Percentiles rank a stretch among this genome's conserved stretches.
These are phyloP conservation scores for Lithophane socia DNA, from an alignment of 2,888 invertebrate genomes.

Conservation along the genomic window DNA sequence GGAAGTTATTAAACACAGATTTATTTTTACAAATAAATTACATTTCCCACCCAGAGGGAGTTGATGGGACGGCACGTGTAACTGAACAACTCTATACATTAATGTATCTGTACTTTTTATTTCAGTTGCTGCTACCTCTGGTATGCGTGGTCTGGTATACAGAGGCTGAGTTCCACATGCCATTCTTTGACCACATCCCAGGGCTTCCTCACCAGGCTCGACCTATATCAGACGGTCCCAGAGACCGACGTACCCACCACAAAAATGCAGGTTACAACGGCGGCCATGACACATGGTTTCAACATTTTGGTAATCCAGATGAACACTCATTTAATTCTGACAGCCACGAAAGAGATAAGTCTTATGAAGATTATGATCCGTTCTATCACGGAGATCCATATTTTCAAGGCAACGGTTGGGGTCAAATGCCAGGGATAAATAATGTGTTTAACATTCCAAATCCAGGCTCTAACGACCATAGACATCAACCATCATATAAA, in stretches of 20 bases:
- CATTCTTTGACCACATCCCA: conserved; percentile 28
- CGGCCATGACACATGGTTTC: conserved; percentile 28
- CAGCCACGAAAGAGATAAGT: conserved; percentile 15
- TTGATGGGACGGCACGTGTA: conserved; percentile 11
- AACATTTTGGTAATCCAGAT: conserved; percentile 32
- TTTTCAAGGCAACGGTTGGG: conserved; percentile 5
- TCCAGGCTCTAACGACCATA: not conserved
- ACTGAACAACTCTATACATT: not conserved
- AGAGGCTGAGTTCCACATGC: conserved; percentile 19
- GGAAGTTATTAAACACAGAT: not conserved
- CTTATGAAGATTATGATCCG: conserved; percentile 20
- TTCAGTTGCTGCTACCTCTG: conserved; percentile 58
- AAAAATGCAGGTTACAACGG: not conserved
- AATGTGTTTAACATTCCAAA: conserved; percentile 38
- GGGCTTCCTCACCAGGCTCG: not conserved
- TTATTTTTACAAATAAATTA: conserved; percentile 23
- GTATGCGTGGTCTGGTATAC: conserved; percentile 17
- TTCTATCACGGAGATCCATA: conserved; percentile 26
- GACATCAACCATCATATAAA: not conserved
- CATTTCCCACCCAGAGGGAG: not conserved
- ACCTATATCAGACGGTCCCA: not conserved
- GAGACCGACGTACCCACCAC: not conserved
- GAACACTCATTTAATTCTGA: conserved; percentile 6
- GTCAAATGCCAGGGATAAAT: conserved; percentile 33
- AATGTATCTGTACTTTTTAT: conserved; percentile 7